Base-by-base conservation (phyloP, 2,113 vertebrate genomes). In the Machaerirhynchus nigripectus region DNA sequence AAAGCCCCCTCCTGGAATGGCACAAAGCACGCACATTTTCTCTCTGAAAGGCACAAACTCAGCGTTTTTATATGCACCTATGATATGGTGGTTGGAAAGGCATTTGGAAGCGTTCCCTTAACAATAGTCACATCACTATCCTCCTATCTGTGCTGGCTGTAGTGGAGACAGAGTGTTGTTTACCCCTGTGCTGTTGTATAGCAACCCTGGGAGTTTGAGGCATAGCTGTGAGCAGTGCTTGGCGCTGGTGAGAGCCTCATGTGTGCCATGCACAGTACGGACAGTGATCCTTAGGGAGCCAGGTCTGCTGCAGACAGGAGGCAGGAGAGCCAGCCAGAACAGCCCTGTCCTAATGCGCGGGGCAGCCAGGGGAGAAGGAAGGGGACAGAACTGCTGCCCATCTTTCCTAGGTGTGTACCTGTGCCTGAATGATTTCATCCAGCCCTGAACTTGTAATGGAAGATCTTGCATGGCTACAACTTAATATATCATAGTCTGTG, bases 281-380 rank as follows among this genome's bases (percentile, higher is more conserved):
- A 15, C 12, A 8, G n/a, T 2, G 37, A 6, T 2, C 7, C 42
- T 27, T 20, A 18, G 23, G 12, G 70, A 79, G 52, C 17, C 0
- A 3, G 24, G 3, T 15, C 49, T 71, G 33, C 26, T 9, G 40
- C 87, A 31, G 27, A 39, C 44, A 47, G 50, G 59, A 87, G 63
- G 53, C 53, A 65, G 80, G 35, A 81, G 21, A 55, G 55, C 7
- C 1, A 1, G n/a, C 15, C 31, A n/a, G 30, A 61, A 28, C 19
- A 23, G 30, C 9, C 18, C 37, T 0, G 0, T 67, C 68, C 26
- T 50, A 47, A 8, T 0, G 0, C 4, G 2, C 2, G 20, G 31
- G 23, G 39, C 24, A 59, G 8, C 22, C 20, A 49, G 44, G 28
- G 35, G 19, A 71, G 39, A 60, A 55, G 52, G 28, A 67, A 82